These are phyloP conservation scores for Phasia obesa DNA, from an alignment of 2,888 invertebrate species.

Conservation along the genomic window DNA sequence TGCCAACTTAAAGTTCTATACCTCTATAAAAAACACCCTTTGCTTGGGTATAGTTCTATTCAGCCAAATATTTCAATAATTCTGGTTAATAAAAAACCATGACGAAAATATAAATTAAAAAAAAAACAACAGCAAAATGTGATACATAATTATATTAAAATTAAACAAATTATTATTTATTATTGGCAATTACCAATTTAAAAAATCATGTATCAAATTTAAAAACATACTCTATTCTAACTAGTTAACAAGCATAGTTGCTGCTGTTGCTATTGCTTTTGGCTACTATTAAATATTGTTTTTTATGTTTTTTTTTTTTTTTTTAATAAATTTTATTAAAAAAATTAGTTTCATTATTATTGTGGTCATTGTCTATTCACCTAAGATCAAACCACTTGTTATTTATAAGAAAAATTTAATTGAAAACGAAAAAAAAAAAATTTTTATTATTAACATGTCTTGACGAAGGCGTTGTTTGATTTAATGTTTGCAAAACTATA, in stretches of 20 bases:
- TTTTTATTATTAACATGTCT: constrained; percentile 59
- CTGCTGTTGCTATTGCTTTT: constrained; percentile 20
- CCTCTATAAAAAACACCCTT: no score
- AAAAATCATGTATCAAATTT: constrained; percentile 61
- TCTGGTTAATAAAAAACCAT: neutral
- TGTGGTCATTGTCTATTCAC: constrained; percentile 54
- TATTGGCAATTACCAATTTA: constrained; percentile 66
- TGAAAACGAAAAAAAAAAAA: constrained; percentile 7
- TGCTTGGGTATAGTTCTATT: neutral
- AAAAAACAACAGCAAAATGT: neutral
- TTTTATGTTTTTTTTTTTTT: constrained; percentile 14
- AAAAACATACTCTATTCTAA: constrained; percentile 32
- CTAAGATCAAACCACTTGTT: constrained; percentile 36
- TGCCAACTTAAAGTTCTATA: no score
- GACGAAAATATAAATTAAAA: neutral
- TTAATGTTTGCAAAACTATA: constrained; percentile 44
- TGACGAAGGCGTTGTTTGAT: constrained; percentile 63
- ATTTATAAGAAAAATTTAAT: neutral
- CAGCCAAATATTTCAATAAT: constrained; percentile 2
- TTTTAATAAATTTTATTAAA: constrained; percentile 8
- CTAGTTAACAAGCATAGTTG: constrained; percentile 38
- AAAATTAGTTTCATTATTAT: constrained; percentile 33
- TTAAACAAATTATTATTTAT: constrained; percentile 66
- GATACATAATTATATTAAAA: constrained; percentile 56
- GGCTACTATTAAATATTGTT: constrained; percentile 53